These are phyloP conservation scores for Myotis brandtii DNA, from an alignment of 2,113 vertebrate species.

Conservation along the genomic window DNA sequence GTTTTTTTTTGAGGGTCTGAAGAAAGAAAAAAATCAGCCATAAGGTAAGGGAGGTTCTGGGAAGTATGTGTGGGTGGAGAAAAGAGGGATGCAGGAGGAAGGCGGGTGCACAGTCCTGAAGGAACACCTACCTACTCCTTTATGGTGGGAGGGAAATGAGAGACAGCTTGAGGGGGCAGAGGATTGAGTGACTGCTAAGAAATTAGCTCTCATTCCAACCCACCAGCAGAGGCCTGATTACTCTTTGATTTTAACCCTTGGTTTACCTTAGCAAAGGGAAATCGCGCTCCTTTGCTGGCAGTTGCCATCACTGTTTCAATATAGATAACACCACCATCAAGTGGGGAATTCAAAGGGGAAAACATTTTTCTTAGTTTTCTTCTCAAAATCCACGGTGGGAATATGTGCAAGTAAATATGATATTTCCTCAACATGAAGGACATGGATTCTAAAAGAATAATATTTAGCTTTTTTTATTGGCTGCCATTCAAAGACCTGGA, in stretches of 20 bases:
- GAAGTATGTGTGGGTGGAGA: slow-evolving; percentile 26
- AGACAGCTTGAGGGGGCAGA: slow-evolving; percentile 22
- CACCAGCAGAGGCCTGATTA: not conserved
- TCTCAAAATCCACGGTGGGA: slow-evolving; percentile 42
- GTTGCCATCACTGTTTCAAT: not conserved
- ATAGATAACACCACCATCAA: slow-evolving; percentile 10
- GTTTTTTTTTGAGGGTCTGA: slow-evolving; percentile 32
- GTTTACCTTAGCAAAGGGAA: slow-evolving; percentile 46
- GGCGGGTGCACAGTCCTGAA: not conserved
- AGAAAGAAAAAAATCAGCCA: slow-evolving; percentile 53
- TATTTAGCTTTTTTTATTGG: slow-evolving; percentile 69
- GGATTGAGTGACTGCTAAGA: not conserved
- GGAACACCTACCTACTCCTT: slow-evolving; percentile 18
- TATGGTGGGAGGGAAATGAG: slow-evolving; percentile 13
- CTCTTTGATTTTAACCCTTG: slow-evolving; percentile 59
- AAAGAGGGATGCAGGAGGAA: not conserved
- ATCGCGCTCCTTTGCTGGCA: not conserved
- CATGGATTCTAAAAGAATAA: slow-evolving; percentile 61
- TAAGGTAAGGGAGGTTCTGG: slow-evolving; percentile 43
- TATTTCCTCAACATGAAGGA: slow-evolving; percentile 59
- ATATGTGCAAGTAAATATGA: slow-evolving; percentile 55
- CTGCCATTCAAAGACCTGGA: slow-evolving; percentile 72
- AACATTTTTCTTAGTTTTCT: slow-evolving; percentile 41
- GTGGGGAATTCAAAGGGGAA: slow-evolving; percentile 16
- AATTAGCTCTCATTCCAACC: not conserved